Percentiles rank a stretch among this genome's conserved stretches.
Conservation (phyloP, 2,797 vertebrate species). For the Cirrhinus mrigala region DNA sequence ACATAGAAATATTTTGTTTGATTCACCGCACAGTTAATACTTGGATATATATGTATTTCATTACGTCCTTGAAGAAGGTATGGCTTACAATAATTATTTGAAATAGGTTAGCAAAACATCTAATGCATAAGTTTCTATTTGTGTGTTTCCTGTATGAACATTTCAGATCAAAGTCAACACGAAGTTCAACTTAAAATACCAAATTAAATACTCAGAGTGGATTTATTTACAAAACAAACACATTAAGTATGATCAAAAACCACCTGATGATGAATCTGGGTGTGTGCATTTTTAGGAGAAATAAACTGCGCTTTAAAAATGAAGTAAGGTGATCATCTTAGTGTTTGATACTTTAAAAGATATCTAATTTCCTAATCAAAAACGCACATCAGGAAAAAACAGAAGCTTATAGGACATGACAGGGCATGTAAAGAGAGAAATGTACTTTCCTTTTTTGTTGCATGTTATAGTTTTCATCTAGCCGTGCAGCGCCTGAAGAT, state of each 20-base stretch:
- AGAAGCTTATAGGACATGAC: background rate
- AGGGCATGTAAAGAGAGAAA: constrained; percentile 20
- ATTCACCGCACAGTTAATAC: constrained; percentile 6
- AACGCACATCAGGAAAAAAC: background rate
- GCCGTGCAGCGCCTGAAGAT: constrained; percentile 32
- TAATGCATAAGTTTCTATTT: constrained; percentile 24
- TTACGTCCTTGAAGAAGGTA: constrained; percentile 9
- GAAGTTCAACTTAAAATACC: constrained; percentile 30
- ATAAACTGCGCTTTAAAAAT: background rate
- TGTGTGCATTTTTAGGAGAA: background rate
- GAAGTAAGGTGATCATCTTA: background rate
- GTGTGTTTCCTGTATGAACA: constrained; percentile 29
- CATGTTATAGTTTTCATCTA: constrained; percentile 21
- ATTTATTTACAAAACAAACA: constrained; percentile 33
- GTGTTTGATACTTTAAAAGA: background rate
- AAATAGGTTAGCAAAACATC: constrained; percentile 1
- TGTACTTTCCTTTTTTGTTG: constrained; percentile 8
- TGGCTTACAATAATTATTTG: constrained; percentile 37
- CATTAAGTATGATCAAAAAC: constrained; percentile 30
- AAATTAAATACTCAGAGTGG: background rate
- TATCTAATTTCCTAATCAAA: background rate
- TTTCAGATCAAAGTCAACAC: constrained; percentile 46
- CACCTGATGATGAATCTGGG: background rate
- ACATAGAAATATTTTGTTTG: background rate
- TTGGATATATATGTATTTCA: background rate